phyloP scores from a whole-genome alignment of 1,140 invertebrate genomes.

The Penaeus vannamei region DNA sequence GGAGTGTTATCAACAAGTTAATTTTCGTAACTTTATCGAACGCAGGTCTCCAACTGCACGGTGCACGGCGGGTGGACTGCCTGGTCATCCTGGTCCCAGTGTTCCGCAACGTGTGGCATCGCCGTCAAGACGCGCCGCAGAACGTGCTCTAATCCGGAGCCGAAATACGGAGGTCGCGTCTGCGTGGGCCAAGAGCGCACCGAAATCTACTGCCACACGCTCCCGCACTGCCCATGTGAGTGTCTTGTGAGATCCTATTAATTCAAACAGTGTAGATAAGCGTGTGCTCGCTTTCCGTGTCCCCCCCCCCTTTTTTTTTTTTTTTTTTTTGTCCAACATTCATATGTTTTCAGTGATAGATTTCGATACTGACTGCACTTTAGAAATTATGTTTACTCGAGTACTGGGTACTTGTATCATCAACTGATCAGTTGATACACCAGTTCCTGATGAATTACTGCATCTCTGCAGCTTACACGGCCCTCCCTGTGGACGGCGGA shows the following conservation, averaged over 20 bases:
- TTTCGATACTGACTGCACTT: too few relatives aligned
- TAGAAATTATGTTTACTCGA: too few relatives aligned
- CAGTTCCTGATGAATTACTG: too few relatives aligned
- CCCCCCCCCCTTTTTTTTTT: too few relatives aligned
- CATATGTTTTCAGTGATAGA: too few relatives aligned
- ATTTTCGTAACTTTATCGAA: background rate
- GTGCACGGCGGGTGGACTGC: constrained; percentile 73
- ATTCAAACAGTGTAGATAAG: too few relatives aligned
- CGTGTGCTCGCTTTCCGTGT: too few relatives aligned
- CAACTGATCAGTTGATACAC: too few relatives aligned
- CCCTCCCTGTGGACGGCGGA: constrained; percentile 78
- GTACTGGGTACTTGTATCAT: too few relatives aligned
- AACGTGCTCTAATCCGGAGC: constrained; percentile 72
- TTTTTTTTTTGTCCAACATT: too few relatives aligned
- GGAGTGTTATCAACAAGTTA: too few relatives aligned
- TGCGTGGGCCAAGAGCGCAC: constrained; percentile 74
- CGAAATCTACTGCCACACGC: constrained; percentile 83
- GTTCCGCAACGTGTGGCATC: constrained; percentile 76
- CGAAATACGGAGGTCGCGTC: constrained; percentile 71
- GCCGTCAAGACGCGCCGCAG: constrained; percentile 74
- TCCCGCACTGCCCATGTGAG: constrained; percentile 84
- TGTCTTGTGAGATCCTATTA: background rate
- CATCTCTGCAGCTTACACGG: constrained; percentile 53
- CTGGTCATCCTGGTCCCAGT: constrained; percentile 73
- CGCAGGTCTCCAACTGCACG: constrained; percentile 73